These are phyloP conservation scores for Dasyornis broadbenti DNA, from an alignment of 2,113 vertebrate genomes.

Conservation along the genomic window DNA sequence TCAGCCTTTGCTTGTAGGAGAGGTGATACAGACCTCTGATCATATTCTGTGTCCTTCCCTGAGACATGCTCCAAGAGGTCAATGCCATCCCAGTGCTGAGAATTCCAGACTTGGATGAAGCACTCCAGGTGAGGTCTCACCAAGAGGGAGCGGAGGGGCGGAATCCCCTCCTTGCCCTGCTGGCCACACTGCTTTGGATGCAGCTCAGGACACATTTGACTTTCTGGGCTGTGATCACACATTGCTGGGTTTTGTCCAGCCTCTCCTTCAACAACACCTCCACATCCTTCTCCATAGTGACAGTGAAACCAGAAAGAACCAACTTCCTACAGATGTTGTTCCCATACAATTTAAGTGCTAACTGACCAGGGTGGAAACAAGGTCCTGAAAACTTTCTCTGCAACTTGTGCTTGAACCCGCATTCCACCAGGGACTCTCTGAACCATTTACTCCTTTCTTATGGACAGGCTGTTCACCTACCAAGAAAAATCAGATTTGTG, in stretches of 20 bases:
- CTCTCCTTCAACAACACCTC: neutral
- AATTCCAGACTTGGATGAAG: neutral
- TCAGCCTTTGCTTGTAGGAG: neutral
- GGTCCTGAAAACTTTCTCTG: neutral
- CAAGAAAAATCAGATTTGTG: neutral
- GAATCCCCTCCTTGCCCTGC: fast-evolving
- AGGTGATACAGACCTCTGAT: too few relatives aligned
- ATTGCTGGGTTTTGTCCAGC: fast-evolving
- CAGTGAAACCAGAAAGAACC: neutral
- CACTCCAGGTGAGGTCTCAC: neutral
- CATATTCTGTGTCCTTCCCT: neutral
- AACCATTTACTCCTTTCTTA: neutral
- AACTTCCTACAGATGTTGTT: neutral
- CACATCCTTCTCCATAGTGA: fast-evolving
- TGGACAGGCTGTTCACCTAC: neutral
- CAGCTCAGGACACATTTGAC: neutral
- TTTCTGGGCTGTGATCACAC: neutral
- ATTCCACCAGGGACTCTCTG: neutral
- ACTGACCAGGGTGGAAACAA: neutral
- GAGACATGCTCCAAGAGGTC: fast-evolving
- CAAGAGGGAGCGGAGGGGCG: fast-evolving
- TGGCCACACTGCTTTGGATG: neutral
- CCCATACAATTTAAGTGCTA: neutral
- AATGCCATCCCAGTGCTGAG: neutral
- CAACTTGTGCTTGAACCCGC: fast-evolving